Percentiles rank a stretch among this genome's conserved stretches.
phyloP scores from a whole-genome alignment of 1,140 invertebrate species.

The Meloidogyne floridensis region DNA sequence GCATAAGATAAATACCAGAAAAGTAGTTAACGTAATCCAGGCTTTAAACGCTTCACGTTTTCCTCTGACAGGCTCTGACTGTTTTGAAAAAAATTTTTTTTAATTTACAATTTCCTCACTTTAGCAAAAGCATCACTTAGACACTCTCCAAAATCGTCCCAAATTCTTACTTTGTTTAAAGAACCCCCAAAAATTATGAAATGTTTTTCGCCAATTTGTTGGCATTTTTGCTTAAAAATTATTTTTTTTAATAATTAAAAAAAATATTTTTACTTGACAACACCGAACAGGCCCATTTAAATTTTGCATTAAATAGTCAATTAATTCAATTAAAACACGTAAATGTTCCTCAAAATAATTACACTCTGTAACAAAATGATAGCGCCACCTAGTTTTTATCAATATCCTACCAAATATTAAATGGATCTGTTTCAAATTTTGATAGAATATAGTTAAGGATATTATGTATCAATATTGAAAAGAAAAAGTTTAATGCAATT shows the following conservation, averaged over 20 bases:
- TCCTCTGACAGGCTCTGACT: conserved; percentile 46
- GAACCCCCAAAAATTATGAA: conserved; percentile 41
- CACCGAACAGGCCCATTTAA: conserved; percentile 43
- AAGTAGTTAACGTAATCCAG: conserved; percentile 44
- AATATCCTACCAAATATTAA: too few relatives aligned
- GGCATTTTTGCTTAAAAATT: conserved; percentile 44
- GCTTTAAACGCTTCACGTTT: conserved; percentile 54
- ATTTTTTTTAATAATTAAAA: conserved; percentile 13
- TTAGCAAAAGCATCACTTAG: conserved; percentile 50
- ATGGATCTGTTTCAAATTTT: too few relatives aligned
- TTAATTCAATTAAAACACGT: conserved; percentile 44
- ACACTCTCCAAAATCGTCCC: conserved; percentile 52
- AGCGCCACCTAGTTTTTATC: too few relatives aligned
- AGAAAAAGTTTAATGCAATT: too few relatives aligned
- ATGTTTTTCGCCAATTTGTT: conserved; percentile 46
- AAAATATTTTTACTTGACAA: conserved; percentile 23
- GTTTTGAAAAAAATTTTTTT: too few relatives aligned
- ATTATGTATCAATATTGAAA: too few relatives aligned
- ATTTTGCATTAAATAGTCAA: conserved; percentile 45
- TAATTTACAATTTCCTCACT: neutral
- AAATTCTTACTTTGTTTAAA: conserved; percentile 33
- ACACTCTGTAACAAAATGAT: too few relatives aligned
- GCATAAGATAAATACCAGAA: conserved; percentile 45
- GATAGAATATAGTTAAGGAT: too few relatives aligned
- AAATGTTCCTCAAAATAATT: conserved; percentile 35